Evolutionary conservation across 2,113 vertebrate species (phyloP).

Genomic region (Cranoglanis bouderius): DNA sequence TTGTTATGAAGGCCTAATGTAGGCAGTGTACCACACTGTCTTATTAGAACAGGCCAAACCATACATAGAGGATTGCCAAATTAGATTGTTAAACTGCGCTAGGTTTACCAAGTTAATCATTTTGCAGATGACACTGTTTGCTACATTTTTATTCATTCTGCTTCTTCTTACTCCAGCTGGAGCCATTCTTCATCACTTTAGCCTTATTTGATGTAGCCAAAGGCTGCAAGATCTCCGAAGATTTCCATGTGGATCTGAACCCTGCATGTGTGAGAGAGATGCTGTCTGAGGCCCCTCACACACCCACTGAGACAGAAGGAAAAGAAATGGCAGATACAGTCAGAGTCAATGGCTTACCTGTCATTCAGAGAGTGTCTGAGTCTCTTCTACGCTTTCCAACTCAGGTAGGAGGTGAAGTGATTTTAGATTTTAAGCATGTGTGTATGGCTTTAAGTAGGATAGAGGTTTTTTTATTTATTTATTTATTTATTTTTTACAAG

Average conservation of each 20-base stretch:
- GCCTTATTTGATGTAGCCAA: conserved; percentile 90
- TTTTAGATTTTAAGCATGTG: neutral
- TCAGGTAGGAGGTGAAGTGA: conserved; percentile 69
- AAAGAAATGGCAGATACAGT: conserved; percentile 51
- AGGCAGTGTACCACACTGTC: neutral
- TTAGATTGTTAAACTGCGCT: neutral
- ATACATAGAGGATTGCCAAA: neutral
- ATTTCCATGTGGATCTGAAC: conserved; percentile 95
- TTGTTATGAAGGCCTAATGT: neutral
- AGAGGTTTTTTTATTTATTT: neutral
- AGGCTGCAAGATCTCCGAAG: conserved; percentile 94
- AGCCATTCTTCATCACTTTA: conserved; percentile 94
- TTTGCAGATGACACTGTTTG: neutral
- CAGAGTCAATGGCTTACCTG: conserved; percentile 58
- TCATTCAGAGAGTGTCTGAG: conserved; percentile 79
- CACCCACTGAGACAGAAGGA: conserved; percentile 38
- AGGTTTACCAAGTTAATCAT: neutral
- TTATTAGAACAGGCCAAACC: neutral
- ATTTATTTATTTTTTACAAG: neutral
- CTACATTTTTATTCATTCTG: neutral
- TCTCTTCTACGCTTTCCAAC: conserved; percentile 81
- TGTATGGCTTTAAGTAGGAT: neutral
- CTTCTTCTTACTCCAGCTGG: conserved; percentile 77
- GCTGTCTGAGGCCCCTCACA: conserved; percentile 68
- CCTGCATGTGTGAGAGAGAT: conserved; percentile 83